Conservation (phyloP, 2,797 vertebrate genomes). For the Hapalemur alaotrensis region DNA sequence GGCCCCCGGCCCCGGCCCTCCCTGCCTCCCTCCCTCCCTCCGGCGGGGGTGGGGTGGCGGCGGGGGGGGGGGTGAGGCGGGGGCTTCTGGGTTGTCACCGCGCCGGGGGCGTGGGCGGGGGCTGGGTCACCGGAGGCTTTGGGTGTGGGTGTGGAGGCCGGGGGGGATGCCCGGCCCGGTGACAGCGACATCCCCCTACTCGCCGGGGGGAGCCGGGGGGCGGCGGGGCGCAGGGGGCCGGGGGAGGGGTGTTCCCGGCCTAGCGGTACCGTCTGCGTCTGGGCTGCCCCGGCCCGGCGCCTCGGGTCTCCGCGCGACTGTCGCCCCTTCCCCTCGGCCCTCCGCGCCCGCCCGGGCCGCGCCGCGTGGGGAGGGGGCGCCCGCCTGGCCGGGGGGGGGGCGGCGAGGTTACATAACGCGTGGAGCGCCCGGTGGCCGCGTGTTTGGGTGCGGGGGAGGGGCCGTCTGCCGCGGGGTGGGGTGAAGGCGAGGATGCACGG, state of each 20-base stretch:
- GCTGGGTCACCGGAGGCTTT: constrained; percentile 19
- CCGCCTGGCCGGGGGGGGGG: not conserved
- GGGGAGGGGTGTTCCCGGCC: constrained; percentile 70
- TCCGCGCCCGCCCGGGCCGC: not conserved
- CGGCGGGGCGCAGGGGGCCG: not conserved
- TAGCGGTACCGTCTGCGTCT: constrained; percentile 61
- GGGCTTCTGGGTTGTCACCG: constrained; percentile 59
- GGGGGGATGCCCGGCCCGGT: constrained; percentile 29
- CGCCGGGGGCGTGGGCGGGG: constrained; percentile 70
- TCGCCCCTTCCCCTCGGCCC: not conserved
- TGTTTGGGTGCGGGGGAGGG: constrained; percentile 67
- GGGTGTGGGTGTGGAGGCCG: constrained; percentile 18
- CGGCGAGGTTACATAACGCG: constrained; percentile 71
- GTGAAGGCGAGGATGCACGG: constrained; percentile 59
- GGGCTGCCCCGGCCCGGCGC: constrained; percentile 46
- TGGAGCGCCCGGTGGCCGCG: not conserved
- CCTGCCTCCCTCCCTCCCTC: not conserved
- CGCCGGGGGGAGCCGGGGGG: not conserved
- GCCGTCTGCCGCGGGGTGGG: constrained; percentile 54
- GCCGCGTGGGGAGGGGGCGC: constrained; percentile 51
- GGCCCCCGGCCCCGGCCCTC: not conserved
- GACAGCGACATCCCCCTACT: constrained; percentile 37
- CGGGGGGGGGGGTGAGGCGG: constrained; percentile 48
- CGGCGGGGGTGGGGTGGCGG: constrained; percentile 18
- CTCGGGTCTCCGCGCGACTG: constrained; percentile 25